Percentiles rank a stretch among this genome's conserved stretches.
Conservation (phyloP, 2,113 vertebrate species). For the Solea solea region DNA sequence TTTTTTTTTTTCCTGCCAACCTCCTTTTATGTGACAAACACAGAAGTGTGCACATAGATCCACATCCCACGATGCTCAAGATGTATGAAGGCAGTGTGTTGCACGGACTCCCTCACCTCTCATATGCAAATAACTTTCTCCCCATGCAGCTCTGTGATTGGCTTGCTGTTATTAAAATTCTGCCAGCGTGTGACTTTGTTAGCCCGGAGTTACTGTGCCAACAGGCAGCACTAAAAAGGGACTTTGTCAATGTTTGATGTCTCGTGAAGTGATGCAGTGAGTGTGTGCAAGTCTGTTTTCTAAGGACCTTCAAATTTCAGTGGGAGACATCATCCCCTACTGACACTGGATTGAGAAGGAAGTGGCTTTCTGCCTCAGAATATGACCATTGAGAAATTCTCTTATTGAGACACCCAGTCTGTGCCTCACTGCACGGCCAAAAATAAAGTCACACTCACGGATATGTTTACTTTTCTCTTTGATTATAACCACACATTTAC, state of each 20-base stretch:
- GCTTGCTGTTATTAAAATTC: slow-evolving; percentile 82
- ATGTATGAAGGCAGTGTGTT: slow-evolving; percentile 76
- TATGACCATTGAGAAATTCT: slow-evolving; percentile 49
- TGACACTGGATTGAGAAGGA: slow-evolving; percentile 58
- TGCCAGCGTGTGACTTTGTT: slow-evolving; percentile 81
- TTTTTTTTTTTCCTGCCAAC: not conserved
- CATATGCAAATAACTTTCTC: slow-evolving; percentile 80
- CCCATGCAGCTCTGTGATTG: slow-evolving; percentile 79
- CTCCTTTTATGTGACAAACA: slow-evolving; percentile 29
- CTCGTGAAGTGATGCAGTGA: slow-evolving; percentile 73
- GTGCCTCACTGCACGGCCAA: no score
- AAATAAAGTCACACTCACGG: no score
- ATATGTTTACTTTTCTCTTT: no score
- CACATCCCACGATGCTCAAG: slow-evolving; percentile 54
- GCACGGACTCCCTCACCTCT: slow-evolving; percentile 70
- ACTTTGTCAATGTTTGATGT: slow-evolving; percentile 86
- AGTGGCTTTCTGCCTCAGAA: slow-evolving; percentile 49
- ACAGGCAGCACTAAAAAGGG: slow-evolving; percentile 84
- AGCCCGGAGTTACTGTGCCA: slow-evolving; percentile 82
- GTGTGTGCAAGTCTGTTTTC: slow-evolving; percentile 41
- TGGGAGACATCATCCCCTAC: slow-evolving; percentile 62
- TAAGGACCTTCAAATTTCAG: slow-evolving; percentile 71
- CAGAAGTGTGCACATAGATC: slow-evolving; percentile 42
- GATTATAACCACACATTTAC: no score
- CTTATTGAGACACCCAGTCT: slow-evolving; percentile 24